These are phyloP conservation scores for Hyphantria cunea DNA, from an alignment of 1,140 invertebrate genomes.

Conservation along the genomic window DNA sequence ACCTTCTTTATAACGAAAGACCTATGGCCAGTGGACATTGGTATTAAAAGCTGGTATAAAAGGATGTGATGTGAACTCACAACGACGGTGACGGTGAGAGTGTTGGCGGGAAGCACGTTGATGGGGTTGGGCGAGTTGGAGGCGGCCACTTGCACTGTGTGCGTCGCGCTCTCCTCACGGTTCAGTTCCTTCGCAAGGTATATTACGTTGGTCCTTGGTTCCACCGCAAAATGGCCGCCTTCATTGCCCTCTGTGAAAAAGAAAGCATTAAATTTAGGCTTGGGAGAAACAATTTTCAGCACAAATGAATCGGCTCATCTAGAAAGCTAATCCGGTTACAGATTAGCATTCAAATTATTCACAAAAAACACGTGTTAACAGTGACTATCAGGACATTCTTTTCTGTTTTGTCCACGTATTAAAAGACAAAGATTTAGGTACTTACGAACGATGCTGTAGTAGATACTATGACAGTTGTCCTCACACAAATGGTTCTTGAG, in stretches of 20 bases:
- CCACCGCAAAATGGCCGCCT: slow-evolving; percentile 63
- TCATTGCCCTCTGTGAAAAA: slow-evolving; percentile 62
- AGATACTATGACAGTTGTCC: slow-evolving; percentile 64
- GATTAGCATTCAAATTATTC: no score
- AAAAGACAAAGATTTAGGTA: no score
- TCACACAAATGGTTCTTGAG: slow-evolving; percentile 69
- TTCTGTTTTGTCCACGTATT: no score
- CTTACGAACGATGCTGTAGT: slow-evolving; percentile 78
- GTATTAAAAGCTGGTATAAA: no score
- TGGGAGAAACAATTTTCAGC: no score
- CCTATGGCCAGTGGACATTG: no score
- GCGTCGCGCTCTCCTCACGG: slow-evolving; percentile 53
- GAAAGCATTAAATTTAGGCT: no score
- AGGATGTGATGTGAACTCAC: no score
- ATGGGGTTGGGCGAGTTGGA: slow-evolving; percentile 50
- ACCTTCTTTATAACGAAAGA: no score
- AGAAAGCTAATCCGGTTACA: no score
- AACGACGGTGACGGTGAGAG: slow-evolving; percentile 70
- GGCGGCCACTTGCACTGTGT: slow-evolving; percentile 68
- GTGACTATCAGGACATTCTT: no score
- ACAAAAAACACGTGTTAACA: no score
- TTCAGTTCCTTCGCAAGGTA: slow-evolving; percentile 61
- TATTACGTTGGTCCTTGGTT: slow-evolving; percentile 57
- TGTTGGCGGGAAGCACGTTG: slow-evolving; percentile 38
- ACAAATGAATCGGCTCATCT: neutral